Base-by-base conservation (phyloP, 2,797 vertebrate species). In the Myotis vivesi region DNA sequence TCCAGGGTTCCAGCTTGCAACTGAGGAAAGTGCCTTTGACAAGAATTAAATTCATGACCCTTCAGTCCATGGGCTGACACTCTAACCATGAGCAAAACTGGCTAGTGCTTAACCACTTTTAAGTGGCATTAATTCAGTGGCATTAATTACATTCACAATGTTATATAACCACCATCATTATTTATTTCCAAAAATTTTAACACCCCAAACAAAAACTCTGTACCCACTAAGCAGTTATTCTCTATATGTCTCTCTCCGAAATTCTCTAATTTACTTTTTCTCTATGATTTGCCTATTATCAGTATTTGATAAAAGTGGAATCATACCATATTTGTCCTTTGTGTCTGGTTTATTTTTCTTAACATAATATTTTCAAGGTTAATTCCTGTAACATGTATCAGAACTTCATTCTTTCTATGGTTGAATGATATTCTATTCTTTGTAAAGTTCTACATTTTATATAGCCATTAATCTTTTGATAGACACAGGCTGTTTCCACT, bases 241-340 rank as follows among this genome's bases (percentile, higher is more conserved):
- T 16, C 20, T 28, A 3, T 28, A 7, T 53, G 4, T 46, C 15
- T 3, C 2, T 53, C 7, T 30, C 15, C 1, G 2, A 30, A 8
- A 25, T 23, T 17, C 5, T 57, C 12, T 55, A 72, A 44, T 79
- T 22, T 4, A 44, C 22, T 38, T 92, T 87, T 81, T 28, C 25
- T 64, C 10, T 30, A 3, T 41, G n/a, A 30, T 44, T 86, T 73
- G 16, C 9, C 11, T 66, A 8, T 28, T 87, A 19, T 64, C 12
- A 25, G 28, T 82, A 20, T 86, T 77, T 28, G 16, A 44, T 20
- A 1, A 49, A 23, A 44, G 7, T 55, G 4, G n/a, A 91, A 64
- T 85, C n/a, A 15, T 33, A 72, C 6, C 55, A 12, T n/a, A n/a
- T 46, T 33, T 64, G 15, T 44, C 28, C 44, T 30, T 85, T 41